Evolutionary conservation across 1,140 invertebrate species (phyloP).

Genomic region (Megathymus violae): DNA sequence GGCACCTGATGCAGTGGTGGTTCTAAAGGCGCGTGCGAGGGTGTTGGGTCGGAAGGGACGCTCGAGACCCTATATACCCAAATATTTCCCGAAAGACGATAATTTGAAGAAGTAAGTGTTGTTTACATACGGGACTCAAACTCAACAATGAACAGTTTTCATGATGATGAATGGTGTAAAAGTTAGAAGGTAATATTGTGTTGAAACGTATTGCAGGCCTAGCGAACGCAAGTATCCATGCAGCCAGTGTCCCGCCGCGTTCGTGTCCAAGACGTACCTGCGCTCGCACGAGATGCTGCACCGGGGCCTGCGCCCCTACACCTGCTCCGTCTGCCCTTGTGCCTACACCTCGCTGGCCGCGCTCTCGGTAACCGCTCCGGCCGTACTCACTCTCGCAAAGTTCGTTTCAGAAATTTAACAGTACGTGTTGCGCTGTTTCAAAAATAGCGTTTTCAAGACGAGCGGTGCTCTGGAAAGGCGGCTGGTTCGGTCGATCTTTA

Average conservation of each 20-base stretch:
- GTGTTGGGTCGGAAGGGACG: constrained; percentile 59
- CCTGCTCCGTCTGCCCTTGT: constrained; percentile 51
- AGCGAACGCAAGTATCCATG: constrained; percentile 44
- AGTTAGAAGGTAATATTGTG: no score
- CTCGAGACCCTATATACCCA: constrained; percentile 47
- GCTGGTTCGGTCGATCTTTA: no score
- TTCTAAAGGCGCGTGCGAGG: constrained; percentile 57
- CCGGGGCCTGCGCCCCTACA: constrained; percentile 57
- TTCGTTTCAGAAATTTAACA: no score
- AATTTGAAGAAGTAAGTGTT: constrained; percentile 17
- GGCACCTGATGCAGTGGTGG: constrained; percentile 50
- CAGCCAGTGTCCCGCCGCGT: constrained; percentile 53
- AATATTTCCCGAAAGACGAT: background rate
- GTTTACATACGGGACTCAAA: no score
- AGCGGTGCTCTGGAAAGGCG: no score
- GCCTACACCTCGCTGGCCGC: constrained; percentile 62
- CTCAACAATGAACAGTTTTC: no score
- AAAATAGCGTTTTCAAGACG: no score
- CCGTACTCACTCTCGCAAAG: no score
- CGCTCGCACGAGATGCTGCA: constrained; percentile 59
- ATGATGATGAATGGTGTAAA: no score
- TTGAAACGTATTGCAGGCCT: constrained; percentile 1
- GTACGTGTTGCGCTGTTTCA: no score
- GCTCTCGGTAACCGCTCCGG: constrained; percentile 51
- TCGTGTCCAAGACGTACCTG: constrained; percentile 47